Evolutionary conservation across 2,113 vertebrate genomes (phyloP).

Genomic region (Scortum barcoo): DNA sequence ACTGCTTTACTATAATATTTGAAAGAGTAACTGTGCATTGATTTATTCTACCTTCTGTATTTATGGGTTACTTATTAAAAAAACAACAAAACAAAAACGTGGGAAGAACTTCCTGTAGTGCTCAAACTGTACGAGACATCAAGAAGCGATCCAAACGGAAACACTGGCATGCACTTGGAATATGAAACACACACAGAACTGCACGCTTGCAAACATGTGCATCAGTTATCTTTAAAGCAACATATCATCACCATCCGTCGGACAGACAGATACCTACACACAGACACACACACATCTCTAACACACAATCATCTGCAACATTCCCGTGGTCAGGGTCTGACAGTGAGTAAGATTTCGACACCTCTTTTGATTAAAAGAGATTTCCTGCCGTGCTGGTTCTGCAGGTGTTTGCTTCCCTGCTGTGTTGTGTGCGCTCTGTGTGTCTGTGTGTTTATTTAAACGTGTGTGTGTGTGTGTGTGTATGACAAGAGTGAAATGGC

Average conservation of each 20-base stretch:
- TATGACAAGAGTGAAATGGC: not conserved
- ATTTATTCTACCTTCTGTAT: too few relatives aligned
- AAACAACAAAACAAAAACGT: not conserved
- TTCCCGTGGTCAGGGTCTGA: not conserved
- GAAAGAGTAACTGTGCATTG: too few relatives aligned
- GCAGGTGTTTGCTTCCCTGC: constrained; percentile 37
- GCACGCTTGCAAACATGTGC: not conserved
- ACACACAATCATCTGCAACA: not conserved
- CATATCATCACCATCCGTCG: not conserved
- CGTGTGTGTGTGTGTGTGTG: not conserved
- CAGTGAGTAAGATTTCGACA: constrained; percentile 16
- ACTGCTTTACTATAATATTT: too few relatives aligned
- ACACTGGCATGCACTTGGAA: not conserved
- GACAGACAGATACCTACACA: not conserved
- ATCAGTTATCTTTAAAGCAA: not conserved
- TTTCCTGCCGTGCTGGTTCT: constrained; percentile 36
- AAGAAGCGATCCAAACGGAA: not conserved
- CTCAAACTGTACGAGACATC: not conserved
- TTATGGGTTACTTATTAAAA: too few relatives aligned
- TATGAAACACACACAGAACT: not conserved
- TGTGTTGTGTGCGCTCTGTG: not conserved
- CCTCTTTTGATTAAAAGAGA: constrained; percentile 60
- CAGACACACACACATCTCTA: not conserved
- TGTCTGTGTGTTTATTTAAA: not conserved
- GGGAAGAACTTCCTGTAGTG: not conserved